A percentile compares a stretch with the other conserved stretches of the same genome.
These are phyloP conservation scores for Tenthredo mesomela DNA, from an alignment of 2,888 invertebrate species.

Conservation along the genomic window DNA sequence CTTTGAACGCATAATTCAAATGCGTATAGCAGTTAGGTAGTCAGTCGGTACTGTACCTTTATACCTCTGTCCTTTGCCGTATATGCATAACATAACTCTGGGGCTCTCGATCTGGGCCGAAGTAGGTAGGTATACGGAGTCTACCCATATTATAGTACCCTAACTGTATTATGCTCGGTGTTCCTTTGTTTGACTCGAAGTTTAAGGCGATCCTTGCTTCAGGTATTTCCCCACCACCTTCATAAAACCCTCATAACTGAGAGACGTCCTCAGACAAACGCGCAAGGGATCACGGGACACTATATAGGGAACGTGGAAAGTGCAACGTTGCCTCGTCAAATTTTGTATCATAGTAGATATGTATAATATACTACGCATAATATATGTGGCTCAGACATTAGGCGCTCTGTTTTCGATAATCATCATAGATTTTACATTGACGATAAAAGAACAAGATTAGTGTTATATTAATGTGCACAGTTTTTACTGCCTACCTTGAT, in stretches of 20 bases:
- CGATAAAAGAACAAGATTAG: background rate
- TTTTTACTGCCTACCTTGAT: background rate
- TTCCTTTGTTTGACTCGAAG: slow-evolving; percentile 44
- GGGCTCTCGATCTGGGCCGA: slow-evolving; percentile 20
- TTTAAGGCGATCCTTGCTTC: slow-evolving; percentile 42
- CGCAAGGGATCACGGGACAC: slow-evolving; percentile 16
- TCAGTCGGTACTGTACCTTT: too few relatives aligned
- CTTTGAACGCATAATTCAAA: slow-evolving; percentile 23
- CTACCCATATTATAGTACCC: slow-evolving; percentile 41
- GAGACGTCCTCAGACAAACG: slow-evolving; percentile 43
- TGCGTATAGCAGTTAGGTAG: slow-evolving; percentile 19
- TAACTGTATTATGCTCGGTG: slow-evolving; percentile 62
- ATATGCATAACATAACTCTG: slow-evolving; percentile 2
- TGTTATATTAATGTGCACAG: background rate
- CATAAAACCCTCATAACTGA: slow-evolving; percentile 51
- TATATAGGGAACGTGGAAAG: too few relatives aligned
- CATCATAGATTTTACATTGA: background rate
- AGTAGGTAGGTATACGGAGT: background rate
- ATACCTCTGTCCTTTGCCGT: slow-evolving; percentile 45
- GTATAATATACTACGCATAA: background rate
- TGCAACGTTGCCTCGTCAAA: slow-evolving; percentile 28
- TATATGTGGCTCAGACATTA: background rate
- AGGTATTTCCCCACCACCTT: slow-evolving; percentile 46
- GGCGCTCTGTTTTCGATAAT: too few relatives aligned
- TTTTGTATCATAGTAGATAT: background rate